Conservation (phyloP, 2,113 vertebrate genomes). For the Laticauda laticaudata region DNA sequence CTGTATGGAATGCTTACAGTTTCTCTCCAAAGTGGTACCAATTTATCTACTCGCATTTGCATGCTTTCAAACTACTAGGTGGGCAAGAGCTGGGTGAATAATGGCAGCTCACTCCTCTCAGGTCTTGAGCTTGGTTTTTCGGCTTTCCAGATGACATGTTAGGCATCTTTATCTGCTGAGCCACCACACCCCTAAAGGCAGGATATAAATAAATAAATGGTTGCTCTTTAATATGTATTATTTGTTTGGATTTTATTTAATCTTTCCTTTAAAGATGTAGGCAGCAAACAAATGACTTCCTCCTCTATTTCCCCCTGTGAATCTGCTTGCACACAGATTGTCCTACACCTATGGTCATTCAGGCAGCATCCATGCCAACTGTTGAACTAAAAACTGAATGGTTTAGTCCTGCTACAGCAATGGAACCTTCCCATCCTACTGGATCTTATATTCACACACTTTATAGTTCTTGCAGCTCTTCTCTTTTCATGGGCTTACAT, state of each 20-base stretch:
- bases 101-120: too few species aligned
- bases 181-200: too few species aligned
- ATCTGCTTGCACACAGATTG: not conserved
- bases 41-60: too few species aligned
- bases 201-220: not conserved
- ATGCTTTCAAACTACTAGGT: too few species aligned
- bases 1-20: too few species aligned
- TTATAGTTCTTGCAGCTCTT: not conserved
- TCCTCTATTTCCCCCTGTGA: not conserved
- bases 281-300: not conserved
- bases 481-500: not conserved
- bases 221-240: not conserved
- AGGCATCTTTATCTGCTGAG: too few species aligned
- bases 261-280: not conserved
- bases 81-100: too few species aligned
- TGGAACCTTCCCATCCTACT: not conserved
- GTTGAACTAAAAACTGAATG: not conserved
- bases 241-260: not conserved
- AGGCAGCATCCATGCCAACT: not conserved
- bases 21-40: too few species aligned
- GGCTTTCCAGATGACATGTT: too few species aligned
- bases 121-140: too few species aligned
- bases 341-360: not conserved
- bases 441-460: not conserved
- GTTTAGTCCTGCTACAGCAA: not conserved